Percentiles rank a stretch among this genome's conserved stretches.
Conservation (phyloP, 2,888 invertebrate genomes). For the Noctua fimbriata region DNA sequence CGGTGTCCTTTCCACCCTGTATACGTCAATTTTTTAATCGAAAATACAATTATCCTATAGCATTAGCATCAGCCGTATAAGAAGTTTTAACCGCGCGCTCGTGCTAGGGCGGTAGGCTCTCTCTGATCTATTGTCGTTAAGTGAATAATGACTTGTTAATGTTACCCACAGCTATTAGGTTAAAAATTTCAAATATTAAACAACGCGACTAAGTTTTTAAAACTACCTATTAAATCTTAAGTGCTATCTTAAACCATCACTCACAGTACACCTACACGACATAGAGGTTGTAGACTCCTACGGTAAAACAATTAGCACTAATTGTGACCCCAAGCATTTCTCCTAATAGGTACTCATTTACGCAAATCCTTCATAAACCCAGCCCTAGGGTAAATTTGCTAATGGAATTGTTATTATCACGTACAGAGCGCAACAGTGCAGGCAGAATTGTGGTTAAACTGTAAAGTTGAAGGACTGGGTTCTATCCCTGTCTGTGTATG, state of each 20-base stretch:
- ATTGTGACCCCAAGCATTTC: slow-evolving; percentile 58
- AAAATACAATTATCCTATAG: too few species aligned
- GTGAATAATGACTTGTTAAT: not conserved
- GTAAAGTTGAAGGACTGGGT: slow-evolving; percentile 19
- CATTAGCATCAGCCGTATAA: too few species aligned
- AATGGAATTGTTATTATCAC: slow-evolving; percentile 54
- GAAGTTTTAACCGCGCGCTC: too few species aligned
- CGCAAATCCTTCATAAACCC: slow-evolving; percentile 35
- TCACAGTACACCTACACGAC: slow-evolving; percentile 1
- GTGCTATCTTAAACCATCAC: slow-evolving; percentile 6
- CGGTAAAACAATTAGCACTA: slow-evolving; percentile 56
- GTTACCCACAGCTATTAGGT: not conserved
- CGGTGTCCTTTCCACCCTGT: too few species aligned
- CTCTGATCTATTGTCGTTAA: too few species aligned
- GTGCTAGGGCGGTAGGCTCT: too few species aligned
- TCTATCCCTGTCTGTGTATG: not conserved
- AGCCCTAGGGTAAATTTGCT: slow-evolving; percentile 44
- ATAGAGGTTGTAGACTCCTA: slow-evolving; percentile 21
- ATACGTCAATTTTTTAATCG: too few species aligned
- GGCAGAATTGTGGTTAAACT: slow-evolving; percentile 31
- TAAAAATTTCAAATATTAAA: not conserved
- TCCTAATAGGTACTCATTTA: slow-evolving; percentile 12
- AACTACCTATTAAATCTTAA: slow-evolving; percentile 8
- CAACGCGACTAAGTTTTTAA: not conserved
- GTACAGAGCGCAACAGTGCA: slow-evolving; percentile 5